Conservation (phyloP, 2,888 invertebrate species). For the Asteroscopus sphinx region DNA sequence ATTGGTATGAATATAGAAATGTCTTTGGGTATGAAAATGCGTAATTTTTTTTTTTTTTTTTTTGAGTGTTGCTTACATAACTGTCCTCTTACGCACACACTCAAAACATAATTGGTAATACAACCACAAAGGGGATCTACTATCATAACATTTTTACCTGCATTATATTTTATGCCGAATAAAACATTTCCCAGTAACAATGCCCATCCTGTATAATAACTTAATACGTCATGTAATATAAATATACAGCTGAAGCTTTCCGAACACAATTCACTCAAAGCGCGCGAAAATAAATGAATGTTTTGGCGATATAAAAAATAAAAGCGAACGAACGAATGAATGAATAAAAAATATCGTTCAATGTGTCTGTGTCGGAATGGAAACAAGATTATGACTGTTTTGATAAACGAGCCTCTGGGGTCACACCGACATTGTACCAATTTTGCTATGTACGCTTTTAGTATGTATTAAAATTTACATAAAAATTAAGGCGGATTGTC, state of each 20-base stretch:
- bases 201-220: slow-evolving; percentile 25
- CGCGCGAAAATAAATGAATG: slow-evolving; percentile 50
- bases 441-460: slow-evolving; percentile 61
- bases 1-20: too few species aligned
- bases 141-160: slow-evolving; percentile 15
- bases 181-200: slow-evolving; percentile 24
- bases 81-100: slow-evolving; percentile 6
- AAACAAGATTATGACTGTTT: slow-evolving; percentile 77
- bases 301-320: slow-evolving; percentile 51
- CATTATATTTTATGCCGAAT: slow-evolving; percentile 7
- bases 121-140: slow-evolving; percentile 4
- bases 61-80: too few species aligned
- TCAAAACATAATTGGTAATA: slow-evolving; percentile 1
- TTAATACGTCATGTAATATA: slow-evolving; percentile 32
- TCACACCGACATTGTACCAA: slow-evolving; percentile 60
- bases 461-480: slow-evolving; percentile 54
- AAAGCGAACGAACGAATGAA: slow-evolving; percentile 57
- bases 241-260: slow-evolving; percentile 26
- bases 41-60: too few species aligned
- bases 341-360: slow-evolving; percentile 73
- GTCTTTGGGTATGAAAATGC: too few species aligned
- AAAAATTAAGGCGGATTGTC: slow-evolving; percentile 44
- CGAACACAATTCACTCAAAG: slow-evolving; percentile 43
- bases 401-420: slow-evolving; percentile 78
- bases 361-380: slow-evolving; percentile 71